These are phyloP conservation scores for Linurgus olivaceus DNA, from an alignment of 2,797 vertebrate genomes.

Conservation along the genomic window DNA sequence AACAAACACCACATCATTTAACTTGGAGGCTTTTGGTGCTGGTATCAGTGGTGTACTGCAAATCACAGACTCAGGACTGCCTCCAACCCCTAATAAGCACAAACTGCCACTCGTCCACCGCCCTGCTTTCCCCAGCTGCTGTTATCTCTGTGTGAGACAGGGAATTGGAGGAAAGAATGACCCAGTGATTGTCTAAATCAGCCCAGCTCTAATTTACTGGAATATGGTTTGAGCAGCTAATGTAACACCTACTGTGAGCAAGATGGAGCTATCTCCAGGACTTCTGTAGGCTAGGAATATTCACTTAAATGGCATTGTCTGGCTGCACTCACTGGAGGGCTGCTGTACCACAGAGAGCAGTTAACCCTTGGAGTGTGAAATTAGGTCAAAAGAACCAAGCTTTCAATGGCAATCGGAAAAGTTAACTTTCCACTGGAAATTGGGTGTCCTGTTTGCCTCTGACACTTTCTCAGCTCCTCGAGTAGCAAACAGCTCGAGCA, in stretches of 20 bases:
- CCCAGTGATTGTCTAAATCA: conserved; percentile 78
- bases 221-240: conserved; percentile 80
- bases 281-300: conserved; percentile 59
- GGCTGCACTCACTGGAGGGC: conserved; percentile 59
- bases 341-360: conserved; percentile 40
- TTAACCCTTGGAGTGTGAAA: conserved; percentile 71
- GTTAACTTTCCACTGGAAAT: conserved; percentile 63
- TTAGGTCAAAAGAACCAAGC: conserved; percentile 64
- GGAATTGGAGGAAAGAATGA: conserved; percentile 74
- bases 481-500: background rate
- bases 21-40: conserved; percentile 30
- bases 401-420: conserved; percentile 54
- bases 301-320: conserved; percentile 69
- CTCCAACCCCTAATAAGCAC: conserved; percentile 68
- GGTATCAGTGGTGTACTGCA: conserved; percentile 45
- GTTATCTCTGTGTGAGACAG: conserved; percentile 74
- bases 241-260: conserved; percentile 73
- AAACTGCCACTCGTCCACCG: conserved; percentile 56
- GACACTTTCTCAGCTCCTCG: background rate
- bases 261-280: conserved; percentile 75
- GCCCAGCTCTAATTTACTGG: conserved; percentile 79
- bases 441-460: conserved; percentile 41
- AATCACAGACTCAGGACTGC: conserved; percentile 66
- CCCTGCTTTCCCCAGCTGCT: conserved; percentile 61
- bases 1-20: conserved; percentile 62